Evolutionary conservation across 2,888 invertebrate genomes (phyloP).

Genomic region (Plemyria rubiginata): DNA sequence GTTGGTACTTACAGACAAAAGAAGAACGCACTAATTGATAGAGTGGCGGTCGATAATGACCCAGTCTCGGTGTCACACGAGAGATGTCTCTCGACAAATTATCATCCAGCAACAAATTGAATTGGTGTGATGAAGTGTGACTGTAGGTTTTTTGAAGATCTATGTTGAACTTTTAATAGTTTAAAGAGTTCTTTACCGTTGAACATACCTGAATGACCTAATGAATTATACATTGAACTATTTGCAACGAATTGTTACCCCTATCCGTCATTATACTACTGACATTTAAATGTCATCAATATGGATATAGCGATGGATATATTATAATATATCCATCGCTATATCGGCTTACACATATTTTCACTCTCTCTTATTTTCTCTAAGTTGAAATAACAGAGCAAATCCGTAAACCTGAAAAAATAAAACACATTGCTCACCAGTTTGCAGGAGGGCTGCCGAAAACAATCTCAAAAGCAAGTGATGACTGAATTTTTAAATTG

Average conservation of each 20-base stretch:
- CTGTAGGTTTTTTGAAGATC: conserved; percentile 11
- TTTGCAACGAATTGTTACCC: neutral
- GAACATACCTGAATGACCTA: neutral
- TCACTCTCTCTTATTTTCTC: neutral
- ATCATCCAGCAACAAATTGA: conserved; percentile 55
- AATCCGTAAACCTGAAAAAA: neutral
- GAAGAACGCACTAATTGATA: conserved; percentile 46
- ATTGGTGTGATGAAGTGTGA: conserved; percentile 52
- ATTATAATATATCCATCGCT: too few species aligned
- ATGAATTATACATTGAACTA: too few species aligned
- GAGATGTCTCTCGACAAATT: conserved; percentile 61
- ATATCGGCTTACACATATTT: neutral
- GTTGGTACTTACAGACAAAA: conserved; percentile 13
- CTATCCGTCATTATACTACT: neutral
- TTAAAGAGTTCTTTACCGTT: too few species aligned
- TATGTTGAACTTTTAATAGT: too few species aligned
- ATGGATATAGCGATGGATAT: too few species aligned
- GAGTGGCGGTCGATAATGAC: conserved; percentile 46
- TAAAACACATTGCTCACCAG: neutral
- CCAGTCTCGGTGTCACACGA: conserved; percentile 39
- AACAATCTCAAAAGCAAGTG: conserved; percentile 16
- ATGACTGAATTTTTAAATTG: conserved; percentile 46
- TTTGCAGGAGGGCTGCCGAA: conserved; percentile 1
- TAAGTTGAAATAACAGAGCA: neutral
- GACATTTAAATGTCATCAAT: neutral